phyloP scores from a whole-genome alignment of 2,797 vertebrate genomes.

The Epinephelus malabaricus region DNA sequence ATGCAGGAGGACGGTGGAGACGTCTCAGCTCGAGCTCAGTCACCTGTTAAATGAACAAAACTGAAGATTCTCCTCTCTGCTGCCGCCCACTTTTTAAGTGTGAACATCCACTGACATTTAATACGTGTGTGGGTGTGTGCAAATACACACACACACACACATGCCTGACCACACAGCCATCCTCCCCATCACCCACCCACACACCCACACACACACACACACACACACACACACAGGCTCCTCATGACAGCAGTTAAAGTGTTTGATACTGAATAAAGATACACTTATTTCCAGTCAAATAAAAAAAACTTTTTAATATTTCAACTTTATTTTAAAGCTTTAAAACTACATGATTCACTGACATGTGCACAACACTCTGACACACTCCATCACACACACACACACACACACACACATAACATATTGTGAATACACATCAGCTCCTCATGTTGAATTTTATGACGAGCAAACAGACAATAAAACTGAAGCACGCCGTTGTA shows the following conservation, averaged over 20 bases:
- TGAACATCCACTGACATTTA: slow-evolving; percentile 51
- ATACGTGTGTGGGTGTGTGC: slow-evolving; percentile 32
- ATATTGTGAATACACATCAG: slow-evolving; percentile 14
- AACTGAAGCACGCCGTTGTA: slow-evolving; percentile 26
- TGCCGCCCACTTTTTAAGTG: slow-evolving; percentile 38
- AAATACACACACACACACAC: slow-evolving; percentile 36
- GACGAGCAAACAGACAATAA: slow-evolving; percentile 70
- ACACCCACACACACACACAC: slow-evolving; percentile 1
- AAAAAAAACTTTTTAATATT: slow-evolving; percentile 7
- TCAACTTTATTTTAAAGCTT: slow-evolving; percentile 1
- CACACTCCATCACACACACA: neutral
- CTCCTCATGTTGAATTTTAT: slow-evolving; percentile 38
- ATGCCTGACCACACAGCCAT: slow-evolving; percentile 17
- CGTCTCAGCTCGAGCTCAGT: slow-evolving; percentile 51
- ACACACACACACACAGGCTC: neutral
- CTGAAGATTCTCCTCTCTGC: slow-evolving; percentile 32
- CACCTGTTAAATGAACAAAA: slow-evolving; percentile 61
- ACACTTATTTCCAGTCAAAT: neutral
- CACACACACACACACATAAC: slow-evolving; percentile 8
- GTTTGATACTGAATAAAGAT: neutral
- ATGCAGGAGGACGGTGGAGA: slow-evolving; percentile 20
- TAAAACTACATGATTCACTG: neutral
- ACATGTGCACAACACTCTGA: neutral
- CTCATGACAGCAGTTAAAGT: neutral
- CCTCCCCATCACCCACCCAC: slow-evolving; percentile 4